These are phyloP conservation scores for Andrena camellia DNA, from an alignment of 2,888 invertebrate genomes.

Conservation along the genomic window DNA sequence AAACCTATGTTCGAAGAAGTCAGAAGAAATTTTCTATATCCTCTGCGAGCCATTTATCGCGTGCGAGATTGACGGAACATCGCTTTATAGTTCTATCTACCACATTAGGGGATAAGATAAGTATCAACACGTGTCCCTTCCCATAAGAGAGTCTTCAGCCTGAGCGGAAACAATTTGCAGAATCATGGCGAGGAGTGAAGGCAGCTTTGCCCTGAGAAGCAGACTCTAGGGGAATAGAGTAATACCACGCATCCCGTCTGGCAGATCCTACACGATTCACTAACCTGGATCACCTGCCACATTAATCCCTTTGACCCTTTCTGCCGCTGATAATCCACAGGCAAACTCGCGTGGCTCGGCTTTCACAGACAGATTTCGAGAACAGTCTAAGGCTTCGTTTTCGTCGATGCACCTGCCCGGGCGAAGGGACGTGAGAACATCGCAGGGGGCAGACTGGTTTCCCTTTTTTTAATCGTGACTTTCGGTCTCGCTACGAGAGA, in stretches of 20 bases:
- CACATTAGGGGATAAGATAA: not conserved
- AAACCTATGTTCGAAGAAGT: not conserved
- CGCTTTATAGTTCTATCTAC: no score
- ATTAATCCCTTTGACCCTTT: conserved; percentile 59
- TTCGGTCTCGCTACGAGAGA: not conserved
- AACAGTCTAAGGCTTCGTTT: conserved; percentile 25
- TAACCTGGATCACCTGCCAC: conserved; percentile 55
- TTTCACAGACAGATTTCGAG: conserved; percentile 41
- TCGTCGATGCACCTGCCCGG: conserved; percentile 21
- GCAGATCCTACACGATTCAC: conserved; percentile 39
- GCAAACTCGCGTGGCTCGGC: conserved; percentile 48
- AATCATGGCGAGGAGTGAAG: not conserved
- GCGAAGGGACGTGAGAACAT: conserved; percentile 13
- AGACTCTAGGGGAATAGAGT: conserved; percentile 13
- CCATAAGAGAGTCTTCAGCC: not conserved
- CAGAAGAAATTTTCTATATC: not conserved
- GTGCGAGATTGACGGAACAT: not conserved
- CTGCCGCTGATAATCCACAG: conserved; percentile 52
- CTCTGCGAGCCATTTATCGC: not conserved
- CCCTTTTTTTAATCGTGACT: not conserved
- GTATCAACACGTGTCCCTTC: not conserved
- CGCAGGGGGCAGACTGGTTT: not conserved
- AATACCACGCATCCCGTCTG: conserved; percentile 7
- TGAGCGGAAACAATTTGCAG: not conserved
- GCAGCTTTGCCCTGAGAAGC: not conserved